Evolutionary conservation across 2,113 vertebrate genomes (phyloP).

Genomic region (Barnardius zonarius): DNA sequence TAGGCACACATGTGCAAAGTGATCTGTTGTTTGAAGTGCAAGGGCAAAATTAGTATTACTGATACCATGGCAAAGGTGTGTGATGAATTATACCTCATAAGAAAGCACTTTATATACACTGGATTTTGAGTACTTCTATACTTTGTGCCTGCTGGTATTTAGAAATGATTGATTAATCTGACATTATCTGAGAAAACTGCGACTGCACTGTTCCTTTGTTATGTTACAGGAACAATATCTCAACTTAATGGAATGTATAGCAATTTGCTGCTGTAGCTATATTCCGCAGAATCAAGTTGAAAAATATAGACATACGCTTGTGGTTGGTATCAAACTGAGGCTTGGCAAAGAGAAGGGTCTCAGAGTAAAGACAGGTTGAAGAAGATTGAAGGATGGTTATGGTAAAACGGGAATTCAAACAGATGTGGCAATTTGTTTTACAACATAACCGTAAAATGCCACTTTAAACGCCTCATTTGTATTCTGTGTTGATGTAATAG

Average conservation of each 20-base stretch:
- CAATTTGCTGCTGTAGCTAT: constrained; percentile 73
- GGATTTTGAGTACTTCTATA: constrained; percentile 70
- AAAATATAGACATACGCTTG: constrained; percentile 26
- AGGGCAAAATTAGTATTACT: constrained; percentile 74
- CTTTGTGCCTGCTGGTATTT: constrained; percentile 78
- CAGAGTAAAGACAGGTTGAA: neutral
- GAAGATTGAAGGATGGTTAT: neutral
- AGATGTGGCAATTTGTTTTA: constrained; percentile 27
- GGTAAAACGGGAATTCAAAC: neutral
- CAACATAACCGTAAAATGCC: constrained; percentile 24
- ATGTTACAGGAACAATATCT: constrained; percentile 81
- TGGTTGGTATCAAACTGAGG: neutral
- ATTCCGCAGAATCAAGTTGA: constrained; percentile 74
- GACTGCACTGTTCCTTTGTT: constrained; percentile 74
- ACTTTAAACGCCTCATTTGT: constrained; percentile 41
- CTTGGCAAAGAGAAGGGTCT: neutral
- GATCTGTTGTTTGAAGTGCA: constrained; percentile 20
- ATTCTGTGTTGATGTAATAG: constrained; percentile 40
- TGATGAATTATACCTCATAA: constrained; percentile 80
- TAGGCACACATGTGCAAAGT: neutral
- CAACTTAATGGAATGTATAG: constrained; percentile 74
- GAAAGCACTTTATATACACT: constrained; percentile 71
- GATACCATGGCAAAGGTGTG: constrained; percentile 72
- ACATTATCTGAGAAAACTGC: constrained; percentile 78
- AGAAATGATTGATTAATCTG: constrained; percentile 87